Base-by-base conservation (phyloP, 2,113 vertebrate species). In the Spheniscus mendiculus region DNA sequence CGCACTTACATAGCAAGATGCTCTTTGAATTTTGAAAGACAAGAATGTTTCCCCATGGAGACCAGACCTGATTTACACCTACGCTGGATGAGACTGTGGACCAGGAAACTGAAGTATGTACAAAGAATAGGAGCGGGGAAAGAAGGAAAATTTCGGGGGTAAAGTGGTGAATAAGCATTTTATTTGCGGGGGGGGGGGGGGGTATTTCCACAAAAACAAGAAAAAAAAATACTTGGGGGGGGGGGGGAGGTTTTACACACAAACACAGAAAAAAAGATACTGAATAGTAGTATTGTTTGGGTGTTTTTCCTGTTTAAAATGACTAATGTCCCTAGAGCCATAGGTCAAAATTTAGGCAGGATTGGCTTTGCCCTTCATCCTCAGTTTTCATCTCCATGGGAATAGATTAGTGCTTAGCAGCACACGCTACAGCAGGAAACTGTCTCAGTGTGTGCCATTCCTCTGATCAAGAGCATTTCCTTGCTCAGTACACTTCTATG, bases 291-390 rank as follows among this genome's bases (percentile, higher is more conserved):
- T 52, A 84, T 61, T 97, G 42, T 83, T 91, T 91, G 72, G 59
- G 32, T 84, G 16, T 16, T 95, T 94, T 95, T 89, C 36, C 62
- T 85, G 34, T 72, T 89, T 84, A 80, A 90, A 79, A 65, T 69
- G 27, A 40, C 73, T 79, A 45, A 69, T 94, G 44, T 95, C 55
- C 44, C 70, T 32, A 36, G 21, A 95, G 91, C 40, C 62, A 77
- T 8, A 76, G 82, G 40, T 87, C 62, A 93, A 94, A 95, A 85
- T 91, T 44, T 85, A 77, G 84, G 84, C 65, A 90, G 78, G 72
- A 91, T 56, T 91, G 70, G 27, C 21, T 91, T 83, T 85, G 65
- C 66, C 40, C 66, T 94, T 94, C 70, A 88, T 87, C 40, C 74
- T 91, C 40, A 56, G 4, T 94, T 96, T 93, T 93, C 74, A 65